These are phyloP conservation scores for Hippolais icterina DNA, from an alignment of 2,113 vertebrate genomes.

Conservation along the genomic window DNA sequence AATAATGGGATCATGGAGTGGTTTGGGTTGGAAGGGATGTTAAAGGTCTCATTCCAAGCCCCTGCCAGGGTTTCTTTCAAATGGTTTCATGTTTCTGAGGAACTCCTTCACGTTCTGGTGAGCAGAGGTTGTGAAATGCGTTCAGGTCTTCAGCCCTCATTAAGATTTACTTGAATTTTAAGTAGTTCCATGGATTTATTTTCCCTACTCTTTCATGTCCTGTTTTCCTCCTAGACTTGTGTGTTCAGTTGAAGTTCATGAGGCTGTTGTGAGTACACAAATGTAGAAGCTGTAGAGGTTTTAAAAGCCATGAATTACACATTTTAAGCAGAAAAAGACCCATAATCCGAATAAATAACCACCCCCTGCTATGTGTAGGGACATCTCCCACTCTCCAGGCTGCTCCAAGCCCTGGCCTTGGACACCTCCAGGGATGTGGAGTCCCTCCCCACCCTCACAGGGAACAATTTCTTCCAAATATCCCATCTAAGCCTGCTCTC, in stretches of 20 bases:
- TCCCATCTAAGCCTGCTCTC: neutral
- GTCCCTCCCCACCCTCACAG: neutral
- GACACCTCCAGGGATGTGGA: neutral
- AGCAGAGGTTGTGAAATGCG: neutral
- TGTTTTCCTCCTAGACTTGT: neutral
- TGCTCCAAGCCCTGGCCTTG: neutral
- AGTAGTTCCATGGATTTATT: neutral
- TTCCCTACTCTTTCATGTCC: neutral
- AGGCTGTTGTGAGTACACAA: neutral
- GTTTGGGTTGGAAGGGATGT: neutral
- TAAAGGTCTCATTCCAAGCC: neutral
- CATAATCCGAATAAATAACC: neutral
- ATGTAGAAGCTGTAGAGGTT: neutral
- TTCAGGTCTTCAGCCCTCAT: neutral
- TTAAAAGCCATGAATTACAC: too few species aligned
- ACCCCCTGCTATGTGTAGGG: neutral
- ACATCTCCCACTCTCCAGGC: neutral
- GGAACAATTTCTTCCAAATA: neutral
- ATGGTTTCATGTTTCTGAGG: neutral
- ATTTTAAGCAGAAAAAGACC: neutral
- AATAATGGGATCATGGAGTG: rapidly evolving
- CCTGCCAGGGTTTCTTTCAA: neutral
- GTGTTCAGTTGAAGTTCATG: neutral
- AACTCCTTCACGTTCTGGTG: neutral
- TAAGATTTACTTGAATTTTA: neutral